These are phyloP conservation scores for Cremastobaeus sp. DNA, from an alignment of 2,888 invertebrate species.

Conservation along the genomic window DNA sequence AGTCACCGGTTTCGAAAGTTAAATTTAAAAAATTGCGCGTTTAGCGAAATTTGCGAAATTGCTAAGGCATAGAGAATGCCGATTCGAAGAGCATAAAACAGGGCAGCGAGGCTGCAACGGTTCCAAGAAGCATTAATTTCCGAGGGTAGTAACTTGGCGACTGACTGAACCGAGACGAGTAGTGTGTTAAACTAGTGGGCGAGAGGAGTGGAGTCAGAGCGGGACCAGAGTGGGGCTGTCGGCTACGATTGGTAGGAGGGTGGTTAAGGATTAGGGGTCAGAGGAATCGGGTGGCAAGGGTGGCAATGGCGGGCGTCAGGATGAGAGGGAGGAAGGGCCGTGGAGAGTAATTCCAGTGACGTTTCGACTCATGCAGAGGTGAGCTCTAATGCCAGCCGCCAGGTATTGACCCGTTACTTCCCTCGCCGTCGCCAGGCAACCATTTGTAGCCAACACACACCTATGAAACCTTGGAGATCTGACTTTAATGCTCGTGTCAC, in stretches of 20 bases:
- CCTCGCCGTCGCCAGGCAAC: slow-evolving; percentile 76
- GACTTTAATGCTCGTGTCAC: slow-evolving; percentile 69
- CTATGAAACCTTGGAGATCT: slow-evolving; percentile 78
- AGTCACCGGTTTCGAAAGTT: no score
- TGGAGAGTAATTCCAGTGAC: slow-evolving; percentile 69
- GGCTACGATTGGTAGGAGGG: slow-evolving; percentile 60
- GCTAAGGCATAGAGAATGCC: slow-evolving; percentile 49
- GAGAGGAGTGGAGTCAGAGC: no score
- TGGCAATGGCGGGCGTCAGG: slow-evolving; percentile 53
- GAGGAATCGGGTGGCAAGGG: slow-evolving; percentile 40
- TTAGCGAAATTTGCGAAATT: slow-evolving; percentile 53
- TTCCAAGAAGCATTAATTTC: slow-evolving; percentile 71
- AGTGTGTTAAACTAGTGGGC: slow-evolving; percentile 71
- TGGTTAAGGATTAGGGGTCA: slow-evolving; percentile 61
- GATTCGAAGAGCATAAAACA: slow-evolving; percentile 55
- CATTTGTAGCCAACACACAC: slow-evolving; percentile 77
- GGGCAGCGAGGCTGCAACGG: slow-evolving; percentile 59
- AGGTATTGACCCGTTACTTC: slow-evolving; percentile 78
- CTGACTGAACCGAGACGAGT: slow-evolving; percentile 60
- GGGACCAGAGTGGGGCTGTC: slow-evolving; percentile 53
- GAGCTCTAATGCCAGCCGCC: slow-evolving; percentile 68
- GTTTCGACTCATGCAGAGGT: slow-evolving; percentile 70
- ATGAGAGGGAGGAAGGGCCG: slow-evolving; percentile 56
- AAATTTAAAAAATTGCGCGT: slow-evolving; percentile 50
- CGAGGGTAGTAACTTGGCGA: slow-evolving; percentile 63